A percentile compares a stretch with the other conserved stretches of the same genome.
These are phyloP conservation scores for Drosophila sulfurigaster DNA, from an alignment of 1,140 invertebrate genomes.

Conservation along the genomic window DNA sequence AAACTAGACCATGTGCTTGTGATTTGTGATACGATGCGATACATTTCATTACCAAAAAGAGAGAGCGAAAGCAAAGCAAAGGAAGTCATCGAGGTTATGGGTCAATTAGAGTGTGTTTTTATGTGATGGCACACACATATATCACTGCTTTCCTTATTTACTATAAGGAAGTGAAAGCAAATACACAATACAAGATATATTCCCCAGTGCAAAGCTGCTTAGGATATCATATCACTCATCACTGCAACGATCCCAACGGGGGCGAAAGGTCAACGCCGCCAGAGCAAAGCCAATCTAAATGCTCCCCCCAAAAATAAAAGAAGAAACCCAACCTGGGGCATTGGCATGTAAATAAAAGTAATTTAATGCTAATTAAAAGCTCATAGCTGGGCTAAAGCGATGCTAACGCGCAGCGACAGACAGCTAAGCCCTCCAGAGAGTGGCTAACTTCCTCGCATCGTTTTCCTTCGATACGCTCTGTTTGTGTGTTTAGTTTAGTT, in stretches of 20 bases:
- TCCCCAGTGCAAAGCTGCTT: conserved; percentile 10
- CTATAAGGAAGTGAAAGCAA: not conserved
- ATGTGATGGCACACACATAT: not conserved
- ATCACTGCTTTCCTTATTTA: conserved; percentile 3
- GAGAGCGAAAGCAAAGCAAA: not conserved
- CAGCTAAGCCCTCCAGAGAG: not conserved
- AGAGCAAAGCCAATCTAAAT: conserved; percentile 11
- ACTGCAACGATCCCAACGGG: not conserved
- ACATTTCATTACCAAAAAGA: conserved; percentile 27
- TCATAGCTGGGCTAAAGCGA: conserved; percentile 33
- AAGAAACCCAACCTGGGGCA: conserved; percentile 20
- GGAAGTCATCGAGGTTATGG: not conserved
- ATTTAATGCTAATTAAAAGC: conserved; percentile 80
- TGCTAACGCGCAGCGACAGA: conserved; percentile 5
- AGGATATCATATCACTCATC: conserved; percentile 17
- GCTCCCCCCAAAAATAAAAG: not conserved
- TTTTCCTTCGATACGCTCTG: not conserved
- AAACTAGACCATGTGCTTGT: conserved; percentile 38
- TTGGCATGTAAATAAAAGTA: conserved; percentile 75
- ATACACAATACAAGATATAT: not conserved
- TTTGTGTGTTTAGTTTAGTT: conserved; percentile 25
- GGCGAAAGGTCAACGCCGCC: conserved; percentile 11
- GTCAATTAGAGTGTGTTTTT: conserved; percentile 12
- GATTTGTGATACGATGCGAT: conserved; percentile 35
- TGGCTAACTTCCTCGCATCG: not conserved